These are phyloP conservation scores for Tenthredo mesomela DNA, from an alignment of 2,888 invertebrate species.

Conservation along the genomic window DNA sequence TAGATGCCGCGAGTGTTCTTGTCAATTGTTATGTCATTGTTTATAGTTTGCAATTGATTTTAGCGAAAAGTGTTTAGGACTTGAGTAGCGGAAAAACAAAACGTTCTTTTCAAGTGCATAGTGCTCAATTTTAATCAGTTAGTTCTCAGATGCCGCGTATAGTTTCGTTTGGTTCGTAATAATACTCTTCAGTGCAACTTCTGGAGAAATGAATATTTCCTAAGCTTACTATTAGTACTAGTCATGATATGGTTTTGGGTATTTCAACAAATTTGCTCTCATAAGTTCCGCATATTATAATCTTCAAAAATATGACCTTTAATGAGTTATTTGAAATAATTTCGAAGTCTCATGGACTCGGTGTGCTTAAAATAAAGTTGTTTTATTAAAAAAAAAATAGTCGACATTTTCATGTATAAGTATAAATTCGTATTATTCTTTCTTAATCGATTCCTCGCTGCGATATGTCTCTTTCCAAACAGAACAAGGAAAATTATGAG, in stretches of 20 bases:
- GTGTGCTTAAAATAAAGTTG: neutral
- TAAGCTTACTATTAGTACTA: too few species aligned
- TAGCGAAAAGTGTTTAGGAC: neutral
- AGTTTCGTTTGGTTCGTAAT: neutral
- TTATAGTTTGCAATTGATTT: neutral
- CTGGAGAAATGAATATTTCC: neutral
- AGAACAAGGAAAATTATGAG: neutral
- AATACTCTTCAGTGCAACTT: too few species aligned
- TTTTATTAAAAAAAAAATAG: slow-evolving; percentile 5
- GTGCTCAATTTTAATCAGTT: neutral
- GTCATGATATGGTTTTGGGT: too few species aligned
- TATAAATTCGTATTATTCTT: neutral
- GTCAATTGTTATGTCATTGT: neutral
- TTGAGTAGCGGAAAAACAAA: neutral
- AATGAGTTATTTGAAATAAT: too few species aligned
- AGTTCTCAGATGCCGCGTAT: neutral
- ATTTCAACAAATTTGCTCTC: too few species aligned
- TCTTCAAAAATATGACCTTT: too few species aligned
- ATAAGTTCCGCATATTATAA: too few species aligned
- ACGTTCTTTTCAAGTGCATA: neutral
- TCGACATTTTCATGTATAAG: neutral
- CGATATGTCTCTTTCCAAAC: neutral
- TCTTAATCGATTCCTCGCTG: neutral
- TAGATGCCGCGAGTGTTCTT: neutral
- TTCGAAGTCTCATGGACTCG: too few species aligned